Percentiles rank a stretch among this genome's conserved stretches.
Evolutionary conservation across 2,113 vertebrate genomes (phyloP).

Genomic region (Chascanopsetta lugubris): DNA sequence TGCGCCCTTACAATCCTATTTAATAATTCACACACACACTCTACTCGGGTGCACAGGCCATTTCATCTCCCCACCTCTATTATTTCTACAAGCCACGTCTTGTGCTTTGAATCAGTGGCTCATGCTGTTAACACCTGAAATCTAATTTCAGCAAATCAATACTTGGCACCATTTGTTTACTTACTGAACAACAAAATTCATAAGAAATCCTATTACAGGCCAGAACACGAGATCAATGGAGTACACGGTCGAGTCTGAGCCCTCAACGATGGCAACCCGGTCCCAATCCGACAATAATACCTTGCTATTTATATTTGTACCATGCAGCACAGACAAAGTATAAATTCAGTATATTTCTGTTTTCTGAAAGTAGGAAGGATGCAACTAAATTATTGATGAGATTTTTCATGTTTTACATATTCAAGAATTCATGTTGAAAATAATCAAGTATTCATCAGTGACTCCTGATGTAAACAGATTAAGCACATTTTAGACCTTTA

Average conservation of each 20-base stretch:
- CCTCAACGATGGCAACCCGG: not conserved
- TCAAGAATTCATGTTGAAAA: not conserved
- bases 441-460: not conserved
- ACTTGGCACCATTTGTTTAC: slow-evolving; percentile 71
- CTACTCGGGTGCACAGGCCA: slow-evolving; percentile 10
- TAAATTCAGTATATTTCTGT: not conserved
- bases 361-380: too few relatives aligned
- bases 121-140: slow-evolving; percentile 66
- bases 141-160: slow-evolving; percentile 77
- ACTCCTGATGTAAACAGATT: not conserved
- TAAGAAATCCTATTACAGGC: slow-evolving; percentile 71
- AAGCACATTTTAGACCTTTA: not conserved
- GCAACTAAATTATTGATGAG: too few relatives aligned
- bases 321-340: not conserved
- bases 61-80: not conserved
- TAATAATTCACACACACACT: slow-evolving; percentile 17
- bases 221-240: slow-evolving; percentile 64
- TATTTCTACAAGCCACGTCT: slow-evolving; percentile 16
- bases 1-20: slow-evolving; percentile 2
- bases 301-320: not conserved
- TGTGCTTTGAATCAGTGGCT: slow-evolving; percentile 31
- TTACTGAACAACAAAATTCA: slow-evolving; percentile 64
- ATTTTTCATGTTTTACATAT: too few relatives aligned
- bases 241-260: slow-evolving; percentile 21
- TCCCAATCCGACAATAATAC: not conserved